Conservation (phyloP, 2,113 vertebrate species). For the Fregata magnificens region DNA sequence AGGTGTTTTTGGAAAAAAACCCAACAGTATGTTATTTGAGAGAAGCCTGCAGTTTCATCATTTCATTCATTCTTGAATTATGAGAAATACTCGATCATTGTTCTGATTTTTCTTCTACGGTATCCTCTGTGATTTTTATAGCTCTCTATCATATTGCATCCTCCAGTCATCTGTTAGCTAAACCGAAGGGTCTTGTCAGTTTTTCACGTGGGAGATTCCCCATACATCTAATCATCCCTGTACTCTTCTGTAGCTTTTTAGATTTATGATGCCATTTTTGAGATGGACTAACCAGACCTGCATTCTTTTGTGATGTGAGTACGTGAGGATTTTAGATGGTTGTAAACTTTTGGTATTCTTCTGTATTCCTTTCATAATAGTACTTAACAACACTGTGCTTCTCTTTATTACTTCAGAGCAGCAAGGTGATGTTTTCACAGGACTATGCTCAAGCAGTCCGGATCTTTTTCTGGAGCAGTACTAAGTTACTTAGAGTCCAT, state of each 20-base stretch:
- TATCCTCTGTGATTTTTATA: neutral
- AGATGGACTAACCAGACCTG: neutral
- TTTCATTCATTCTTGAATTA: neutral
- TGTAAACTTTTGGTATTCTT: neutral
- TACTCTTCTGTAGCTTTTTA: neutral
- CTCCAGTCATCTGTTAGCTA: neutral
- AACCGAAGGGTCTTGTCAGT: neutral
- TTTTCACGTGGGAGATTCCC: neutral
- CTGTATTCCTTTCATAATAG: neutral
- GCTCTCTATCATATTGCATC: neutral
- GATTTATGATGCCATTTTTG: neutral
- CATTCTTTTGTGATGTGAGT: neutral
- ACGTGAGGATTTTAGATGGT: neutral
- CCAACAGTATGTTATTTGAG: neutral
- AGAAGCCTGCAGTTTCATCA: neutral
- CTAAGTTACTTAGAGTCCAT: neutral
- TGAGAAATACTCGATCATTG: neutral
- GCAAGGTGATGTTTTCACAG: neutral
- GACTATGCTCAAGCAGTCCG: fast-evolving
- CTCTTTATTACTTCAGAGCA: neutral
- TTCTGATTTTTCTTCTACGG: neutral
- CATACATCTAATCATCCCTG: neutral
- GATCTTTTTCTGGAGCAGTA: neutral
- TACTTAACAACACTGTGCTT: neutral
- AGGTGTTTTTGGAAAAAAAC: neutral